A percentile compares a stretch with the other conserved stretches of the same genome.
phyloP scores from a whole-genome alignment of 2,888 invertebrate species.

The Trachelus troglodyta region DNA sequence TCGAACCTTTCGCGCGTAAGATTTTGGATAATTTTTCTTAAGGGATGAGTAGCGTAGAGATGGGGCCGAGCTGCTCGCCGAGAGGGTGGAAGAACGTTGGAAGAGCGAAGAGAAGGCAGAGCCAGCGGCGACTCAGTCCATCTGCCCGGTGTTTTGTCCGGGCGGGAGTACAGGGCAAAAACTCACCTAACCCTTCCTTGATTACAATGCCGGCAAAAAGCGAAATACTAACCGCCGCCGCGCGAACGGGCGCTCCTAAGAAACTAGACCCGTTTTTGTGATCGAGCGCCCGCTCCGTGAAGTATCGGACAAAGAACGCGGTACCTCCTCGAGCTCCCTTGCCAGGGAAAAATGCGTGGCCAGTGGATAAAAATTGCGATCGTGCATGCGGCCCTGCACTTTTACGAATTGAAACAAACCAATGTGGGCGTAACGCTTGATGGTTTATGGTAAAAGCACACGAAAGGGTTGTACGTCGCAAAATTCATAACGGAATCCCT shows the following conservation, averaged over 20 bases:
- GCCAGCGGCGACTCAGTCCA: slow-evolving; percentile 64
- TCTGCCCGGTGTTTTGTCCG: slow-evolving; percentile 64
- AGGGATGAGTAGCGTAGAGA: slow-evolving; percentile 16
- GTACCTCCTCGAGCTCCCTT: slow-evolving; percentile 12
- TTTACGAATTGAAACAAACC: not conserved
- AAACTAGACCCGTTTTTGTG: slow-evolving; percentile 66
- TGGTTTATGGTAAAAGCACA: not conserved
- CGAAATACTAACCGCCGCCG: slow-evolving; percentile 67
- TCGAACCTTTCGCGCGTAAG: not conserved
- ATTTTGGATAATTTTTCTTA: slow-evolving; percentile 1
- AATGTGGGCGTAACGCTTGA: not conserved
- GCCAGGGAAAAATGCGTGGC: slow-evolving; percentile 8
- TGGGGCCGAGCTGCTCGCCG: slow-evolving; percentile 23
- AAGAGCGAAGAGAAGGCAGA: slow-evolving; percentile 32
- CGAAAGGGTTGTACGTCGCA: not conserved
- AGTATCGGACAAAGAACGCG: slow-evolving; percentile 59
- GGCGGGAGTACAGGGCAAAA: slow-evolving; percentile 53
- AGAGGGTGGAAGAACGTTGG: slow-evolving; percentile 14
- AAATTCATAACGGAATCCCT: not conserved
- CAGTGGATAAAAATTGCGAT: not conserved
- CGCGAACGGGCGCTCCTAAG: slow-evolving; percentile 61
- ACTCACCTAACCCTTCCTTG: slow-evolving; percentile 67
- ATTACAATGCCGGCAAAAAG: slow-evolving; percentile 67
- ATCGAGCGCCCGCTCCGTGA: slow-evolving; percentile 48
- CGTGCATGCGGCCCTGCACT: not conserved